Conservation (phyloP, 2,797 vertebrate species). For the Parauchenoglanis ngamensis region DNA sequence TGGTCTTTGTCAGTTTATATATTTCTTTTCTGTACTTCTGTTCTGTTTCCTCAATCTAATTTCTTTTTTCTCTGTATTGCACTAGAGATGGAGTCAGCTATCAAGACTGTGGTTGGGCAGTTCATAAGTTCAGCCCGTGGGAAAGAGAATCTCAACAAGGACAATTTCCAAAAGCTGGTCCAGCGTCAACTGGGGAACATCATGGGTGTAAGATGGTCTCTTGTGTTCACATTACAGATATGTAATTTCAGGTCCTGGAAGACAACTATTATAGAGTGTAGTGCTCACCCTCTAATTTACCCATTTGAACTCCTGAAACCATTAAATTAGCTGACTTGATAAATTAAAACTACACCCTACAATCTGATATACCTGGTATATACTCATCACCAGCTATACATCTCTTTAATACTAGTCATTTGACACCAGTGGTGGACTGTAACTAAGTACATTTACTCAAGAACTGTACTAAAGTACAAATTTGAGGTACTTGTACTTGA, state of each 20-base stretch:
- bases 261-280: not conserved
- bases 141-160: conserved; percentile 62
- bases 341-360: not conserved
- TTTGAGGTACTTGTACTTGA: too few relatives aligned
- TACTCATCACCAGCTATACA: not conserved
- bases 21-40: not conserved
- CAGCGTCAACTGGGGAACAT: conserved; percentile 65
- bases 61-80: conserved; percentile 15
- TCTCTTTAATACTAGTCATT: not conserved
- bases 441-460: too few relatives aligned
- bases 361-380: not conserved
- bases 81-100: conserved; percentile 72
- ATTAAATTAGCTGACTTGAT: not conserved
- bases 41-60: not conserved
- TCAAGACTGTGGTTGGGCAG: conserved; percentile 69
- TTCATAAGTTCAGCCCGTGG: conserved; percentile 64
- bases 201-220: conserved; percentile 66
- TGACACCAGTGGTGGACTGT: too few relatives aligned
- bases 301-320: not conserved
- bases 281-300: not conserved
- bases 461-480: too few relatives aligned
- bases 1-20: not conserved
- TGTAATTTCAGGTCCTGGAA: not conserved
- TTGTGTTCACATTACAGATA: not conserved
- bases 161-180: conserved; percentile 69